Evolutionary conservation across 1,140 invertebrate species (phyloP).

Genomic region (Calephelis virginiensis): DNA sequence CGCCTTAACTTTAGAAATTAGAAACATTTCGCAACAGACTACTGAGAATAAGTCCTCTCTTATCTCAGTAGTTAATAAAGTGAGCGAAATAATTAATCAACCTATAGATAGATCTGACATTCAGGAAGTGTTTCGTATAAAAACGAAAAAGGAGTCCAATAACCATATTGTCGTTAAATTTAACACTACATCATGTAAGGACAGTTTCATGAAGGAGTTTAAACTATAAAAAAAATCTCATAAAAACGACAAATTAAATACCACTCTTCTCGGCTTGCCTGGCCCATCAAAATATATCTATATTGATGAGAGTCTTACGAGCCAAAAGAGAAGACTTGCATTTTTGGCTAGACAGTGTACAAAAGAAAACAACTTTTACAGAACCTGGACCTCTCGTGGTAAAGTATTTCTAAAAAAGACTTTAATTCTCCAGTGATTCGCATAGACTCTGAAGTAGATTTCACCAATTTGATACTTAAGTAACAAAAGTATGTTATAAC

Average conservation of each 20-base stretch:
- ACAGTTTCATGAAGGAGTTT: not conserved
- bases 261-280: not conserved
- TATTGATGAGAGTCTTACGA: not conserved
- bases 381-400: not conserved
- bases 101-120: not conserved
- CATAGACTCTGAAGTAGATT: not conserved
- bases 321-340: not conserved
- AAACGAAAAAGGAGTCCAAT: not conserved
- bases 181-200: not conserved
- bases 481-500: not conserved
- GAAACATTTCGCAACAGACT: not conserved
- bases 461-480: not conserved
- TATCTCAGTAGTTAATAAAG: not conserved
- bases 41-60: not conserved
- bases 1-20: not conserved
- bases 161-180: slow-evolving; percentile 2
- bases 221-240: not conserved
- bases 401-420: not conserved
- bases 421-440: not conserved
- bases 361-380: not conserved
- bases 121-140: not conserved
- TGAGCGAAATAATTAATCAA: not conserved
- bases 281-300: not conserved
- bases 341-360: not conserved
- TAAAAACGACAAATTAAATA: not conserved